Evolutionary conservation across 2,888 invertebrate species (phyloP).

Genomic region (Coronaproctus castanopsis): DNA sequence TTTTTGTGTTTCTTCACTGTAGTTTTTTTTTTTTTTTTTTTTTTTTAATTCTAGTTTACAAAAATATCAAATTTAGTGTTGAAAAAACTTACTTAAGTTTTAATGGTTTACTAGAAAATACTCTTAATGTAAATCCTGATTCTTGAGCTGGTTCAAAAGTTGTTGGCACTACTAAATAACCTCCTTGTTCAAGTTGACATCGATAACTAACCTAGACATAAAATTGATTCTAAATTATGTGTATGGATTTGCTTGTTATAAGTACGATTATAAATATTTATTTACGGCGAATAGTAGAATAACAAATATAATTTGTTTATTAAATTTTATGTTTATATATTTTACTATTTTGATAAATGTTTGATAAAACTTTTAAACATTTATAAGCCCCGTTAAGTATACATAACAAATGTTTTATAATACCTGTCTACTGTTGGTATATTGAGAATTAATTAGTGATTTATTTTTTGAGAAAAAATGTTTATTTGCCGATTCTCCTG

Average conservation of each 20-base stretch:
- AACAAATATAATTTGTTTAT: too few relatives aligned
- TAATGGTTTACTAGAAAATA: constrained; percentile 54
- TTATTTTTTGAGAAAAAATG: constrained; percentile 68
- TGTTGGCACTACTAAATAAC: constrained; percentile 69
- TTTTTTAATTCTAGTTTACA: background rate
- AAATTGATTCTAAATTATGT: background rate
- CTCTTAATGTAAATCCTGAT: constrained; percentile 65
- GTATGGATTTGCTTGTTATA: too few relatives aligned
- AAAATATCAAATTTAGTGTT: background rate
- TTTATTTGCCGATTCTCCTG: constrained; percentile 53
- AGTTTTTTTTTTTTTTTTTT: too few relatives aligned
- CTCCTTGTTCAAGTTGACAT: constrained; percentile 56
- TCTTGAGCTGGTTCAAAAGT: constrained; percentile 81
- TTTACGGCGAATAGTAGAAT: too few relatives aligned
- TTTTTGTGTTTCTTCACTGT: too few relatives aligned
- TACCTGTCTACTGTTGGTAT: constrained; percentile 78
- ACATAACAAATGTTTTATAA: too few relatives aligned
- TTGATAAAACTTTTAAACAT: too few relatives aligned
- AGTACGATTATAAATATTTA: too few relatives aligned
- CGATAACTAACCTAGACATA: constrained; percentile 41
- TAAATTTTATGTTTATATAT: too few relatives aligned
- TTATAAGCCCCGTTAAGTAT: too few relatives aligned
- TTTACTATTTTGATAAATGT: too few relatives aligned
- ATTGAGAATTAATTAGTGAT: constrained; percentile 70
- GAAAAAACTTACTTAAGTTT: constrained; percentile 43